Base-by-base conservation (phyloP, 1,140 invertebrate genomes). In the Atopsyche davidsoni region DNA sequence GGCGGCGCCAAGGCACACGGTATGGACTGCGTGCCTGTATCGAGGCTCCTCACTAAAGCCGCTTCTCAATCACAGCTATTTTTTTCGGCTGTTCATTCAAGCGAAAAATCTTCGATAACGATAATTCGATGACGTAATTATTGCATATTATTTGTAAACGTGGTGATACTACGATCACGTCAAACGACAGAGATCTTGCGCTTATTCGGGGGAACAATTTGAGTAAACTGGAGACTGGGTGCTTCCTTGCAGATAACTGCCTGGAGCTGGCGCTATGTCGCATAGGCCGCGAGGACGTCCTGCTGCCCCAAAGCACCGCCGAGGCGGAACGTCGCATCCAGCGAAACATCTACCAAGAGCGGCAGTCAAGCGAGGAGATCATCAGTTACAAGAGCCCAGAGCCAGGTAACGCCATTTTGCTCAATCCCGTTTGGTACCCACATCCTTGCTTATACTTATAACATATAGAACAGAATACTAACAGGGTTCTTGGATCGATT, bases 201-300 rank as follows among this genome's bases (percentile, higher is more conserved):
- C n/a, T n/a, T n/a, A n/a, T n/a, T n/a, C n/a, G n/a, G n/a, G n/a
- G n/a, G n/a, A n/a, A n/a, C n/a, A n/a, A n/a, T n/a, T n/a, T n/a
- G n/a, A n/a, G n/a, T n/a, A n/a, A n/a, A n/a, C n/a, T n/a, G n/a
- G n/a, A n/a, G n/a, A n/a, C n/a, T n/a, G n/a, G n/a, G n/a, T n/a
- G 7, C 14, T 36, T 4, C 14, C 14, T 41, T 49, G 2, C 65
- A 81, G 89, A 91, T 44, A 91, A 92, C 63, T 83, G 82, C 4
- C 70, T 98, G 49, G 92, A 96, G 68, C 83, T 88, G 59, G 92
- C 89, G 1, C 72, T 98, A 10, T 85, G 86, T 61, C 84, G 85
- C 59, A 96, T 97, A 46, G 85, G 86, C 39, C 79, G 93, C 44
- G 89, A 94, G 59, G 93, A 98, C 64, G 94, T 97, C 34, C 89